phyloP scores from a whole-genome alignment of 1,140 invertebrate species.

The Drosophila sturtevanti region DNA sequence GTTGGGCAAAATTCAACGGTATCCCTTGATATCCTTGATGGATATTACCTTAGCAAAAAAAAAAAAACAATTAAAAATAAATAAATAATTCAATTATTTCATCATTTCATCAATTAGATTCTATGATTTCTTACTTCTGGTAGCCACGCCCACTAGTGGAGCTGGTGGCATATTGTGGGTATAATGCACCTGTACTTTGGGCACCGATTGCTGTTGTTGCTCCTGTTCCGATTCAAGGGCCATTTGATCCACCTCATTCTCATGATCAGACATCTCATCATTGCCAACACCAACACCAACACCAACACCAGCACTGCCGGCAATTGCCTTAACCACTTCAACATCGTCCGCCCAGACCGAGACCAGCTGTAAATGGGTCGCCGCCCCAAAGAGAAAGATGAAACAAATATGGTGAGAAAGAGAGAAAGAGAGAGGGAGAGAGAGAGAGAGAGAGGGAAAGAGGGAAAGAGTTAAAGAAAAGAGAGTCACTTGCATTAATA shows the following conservation, averaged over 20 bases:
- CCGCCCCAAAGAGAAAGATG: constrained; percentile 11
- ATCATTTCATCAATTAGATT: background rate
- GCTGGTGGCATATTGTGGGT: constrained; percentile 84
- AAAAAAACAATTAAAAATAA: too few species aligned
- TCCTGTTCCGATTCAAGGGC: constrained; percentile 87
- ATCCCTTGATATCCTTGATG: constrained; percentile 76
- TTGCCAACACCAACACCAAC: constrained; percentile 31
- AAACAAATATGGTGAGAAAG: background rate
- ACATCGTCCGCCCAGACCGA: constrained; percentile 84
- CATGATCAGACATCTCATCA: constrained; percentile 84
- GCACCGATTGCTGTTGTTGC: constrained; percentile 82
- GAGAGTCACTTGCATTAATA: constrained; percentile 41
- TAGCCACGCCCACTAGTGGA: constrained; percentile 68
- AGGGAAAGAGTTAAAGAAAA: constrained; percentile 32
- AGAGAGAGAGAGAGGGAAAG: background rate
- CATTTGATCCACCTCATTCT: constrained; percentile 86
- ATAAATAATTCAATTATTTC: too few species aligned
- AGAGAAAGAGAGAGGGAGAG: constrained; percentile 16
- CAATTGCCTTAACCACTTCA: constrained; percentile 86
- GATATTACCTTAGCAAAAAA: constrained; percentile 54
- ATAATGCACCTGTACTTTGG: constrained; percentile 78
- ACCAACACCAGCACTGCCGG: constrained; percentile 47
- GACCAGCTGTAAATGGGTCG: constrained; percentile 55
- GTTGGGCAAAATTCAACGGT: constrained; percentile 81
- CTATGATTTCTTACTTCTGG: constrained; percentile 75